Conservation (phyloP, 2,113 vertebrate genomes). For the mouse (Mus musculus) region GRCm39 chr1:73846501-73847000, state of each 20-base stretch:
- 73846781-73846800: constrained; percentile 83
- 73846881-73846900: constrained; percentile 83
- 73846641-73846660: constrained; percentile 82
- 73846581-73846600: constrained; percentile 83
- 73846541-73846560: constrained; percentile 83
- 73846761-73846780: constrained; percentile 83
- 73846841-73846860: constrained; percentile 84
- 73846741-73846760: constrained; percentile 84
- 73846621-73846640: constrained; percentile 82
- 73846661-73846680: constrained; percentile 72
- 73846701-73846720: constrained; percentile 74
- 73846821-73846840: constrained; percentile 85
- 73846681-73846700: constrained; percentile 84
- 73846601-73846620: constrained; percentile 80
- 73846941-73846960: constrained; percentile 82
- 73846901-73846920: constrained; percentile 85
- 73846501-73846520: constrained; percentile 85
- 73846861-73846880: constrained; percentile 82
- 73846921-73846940: constrained; percentile 78
- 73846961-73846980: constrained; percentile 84
- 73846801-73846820: constrained; percentile 84
- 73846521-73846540: constrained; percentile 85
- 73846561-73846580: constrained; percentile 82
- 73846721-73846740: constrained; percentile 85
- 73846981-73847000: constrained; percentile 81